Percentiles rank a stretch among this genome's conserved stretches.
Evolutionary conservation across 2,888 invertebrate species (phyloP).

Genomic region (Epirrhoe tristata): DNA sequence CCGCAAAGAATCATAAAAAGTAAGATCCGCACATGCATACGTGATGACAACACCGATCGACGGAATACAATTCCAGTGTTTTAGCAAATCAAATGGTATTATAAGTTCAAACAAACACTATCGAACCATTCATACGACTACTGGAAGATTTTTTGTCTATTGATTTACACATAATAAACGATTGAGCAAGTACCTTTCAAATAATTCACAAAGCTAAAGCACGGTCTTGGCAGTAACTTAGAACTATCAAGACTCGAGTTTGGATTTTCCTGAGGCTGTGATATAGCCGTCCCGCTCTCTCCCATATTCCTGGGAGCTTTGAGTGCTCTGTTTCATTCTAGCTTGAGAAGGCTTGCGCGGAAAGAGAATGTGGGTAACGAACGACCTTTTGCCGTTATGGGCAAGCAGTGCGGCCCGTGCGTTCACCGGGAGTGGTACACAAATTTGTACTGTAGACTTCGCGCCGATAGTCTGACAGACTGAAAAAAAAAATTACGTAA

Average conservation of each 20-base stretch:
- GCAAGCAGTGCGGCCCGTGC: conserved; percentile 84
- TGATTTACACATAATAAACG: conserved; percentile 67
- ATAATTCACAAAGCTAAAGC: conserved; percentile 82
- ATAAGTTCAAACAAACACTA: conserved; percentile 52
- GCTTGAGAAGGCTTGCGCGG: conserved; percentile 84
- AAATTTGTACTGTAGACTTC: conserved; percentile 54
- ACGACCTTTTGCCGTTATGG: conserved; percentile 84
- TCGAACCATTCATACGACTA: conserved; percentile 55
- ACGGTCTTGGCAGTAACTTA: conserved; percentile 70
- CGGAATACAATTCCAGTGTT: conserved; percentile 27
- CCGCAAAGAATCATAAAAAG: conserved; percentile 36
- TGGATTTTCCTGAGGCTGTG: conserved; percentile 81
- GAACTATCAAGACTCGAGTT: conserved; percentile 82
- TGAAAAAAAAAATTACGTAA: conserved; percentile 83
- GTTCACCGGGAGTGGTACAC: conserved; percentile 74
- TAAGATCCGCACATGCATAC: conserved; percentile 34
- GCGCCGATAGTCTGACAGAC: conserved; percentile 70
- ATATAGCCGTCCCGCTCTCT: conserved; percentile 61
- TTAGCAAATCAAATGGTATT: conserved; percentile 40
- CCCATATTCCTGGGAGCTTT: conserved; percentile 49
- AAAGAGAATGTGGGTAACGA: conserved; percentile 85
- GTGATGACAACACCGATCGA: conserved; percentile 30
- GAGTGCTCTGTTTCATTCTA: conserved; percentile 67
- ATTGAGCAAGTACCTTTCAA: conserved; percentile 79
- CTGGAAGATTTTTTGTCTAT: conserved; percentile 63